Evolutionary conservation across 2,797 vertebrate species (phyloP), one percentile per base, ranked within the genome.

Genomic region (Naso thynnoides): DNA sequence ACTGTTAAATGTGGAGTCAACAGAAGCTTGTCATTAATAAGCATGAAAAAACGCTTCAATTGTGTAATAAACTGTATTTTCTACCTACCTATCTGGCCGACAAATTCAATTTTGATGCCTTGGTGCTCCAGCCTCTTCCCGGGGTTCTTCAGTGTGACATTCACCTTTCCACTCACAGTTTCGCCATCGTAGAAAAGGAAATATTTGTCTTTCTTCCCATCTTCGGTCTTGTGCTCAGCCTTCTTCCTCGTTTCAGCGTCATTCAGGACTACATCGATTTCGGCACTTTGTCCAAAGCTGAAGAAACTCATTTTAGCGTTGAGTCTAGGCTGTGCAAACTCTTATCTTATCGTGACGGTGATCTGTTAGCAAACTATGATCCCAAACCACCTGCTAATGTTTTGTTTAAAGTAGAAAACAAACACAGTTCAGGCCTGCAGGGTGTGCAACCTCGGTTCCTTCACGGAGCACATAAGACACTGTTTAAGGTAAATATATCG

Each of bases 41-140:
- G 0, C 16, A 3, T 23, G 26, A 36, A 2, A 31, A 31, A 21
- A 9, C 1, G 36, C 21, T 9, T 16, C 3, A 1, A 4, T 5
- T 27, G 59, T 50, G 4, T 14, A 2, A 8, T 2, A 24, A 5
- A 3, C 4, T 31, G 1, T 10, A 8, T 21, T 27, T 56, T 18
- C 0, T 11, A 76, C 96, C 93, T 87, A 99, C 98, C 97, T 66
- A 99, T 99, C 86, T 98, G 98, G 8, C 98, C 97, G 15, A 99
- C 97, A 92, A 99, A 99, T 58, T 99, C 98, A 61, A 99, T 95
- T 84, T 99, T 99, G 94, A 99, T 97, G 52, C 98, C 98, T 57
- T 97, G 96, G 89, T 99, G 98, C 88, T 99, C 98, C 76, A 99
- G 95, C 71, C 96, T 95, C 92, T 97, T 97, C 36, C 97, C 97